These are phyloP conservation scores for Sminthurides aquaticus DNA, from an alignment of 2,888 invertebrate species.

Conservation along the genomic window DNA sequence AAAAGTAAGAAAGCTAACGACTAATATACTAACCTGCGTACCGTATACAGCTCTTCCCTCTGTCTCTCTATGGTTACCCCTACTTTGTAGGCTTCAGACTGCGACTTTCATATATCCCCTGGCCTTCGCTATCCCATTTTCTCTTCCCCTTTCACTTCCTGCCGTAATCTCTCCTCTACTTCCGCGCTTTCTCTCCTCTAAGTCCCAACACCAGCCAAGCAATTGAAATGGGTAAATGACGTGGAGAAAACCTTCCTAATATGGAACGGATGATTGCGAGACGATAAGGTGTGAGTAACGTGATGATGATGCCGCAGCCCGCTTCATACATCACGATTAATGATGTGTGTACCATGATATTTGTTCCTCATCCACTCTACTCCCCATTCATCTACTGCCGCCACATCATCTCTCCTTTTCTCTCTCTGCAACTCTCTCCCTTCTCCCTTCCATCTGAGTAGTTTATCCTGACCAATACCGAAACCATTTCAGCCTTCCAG, in stretches of 20 bases:
- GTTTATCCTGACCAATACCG: too few relatives aligned
- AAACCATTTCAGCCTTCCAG: too few relatives aligned
- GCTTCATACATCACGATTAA: constrained; percentile 1
- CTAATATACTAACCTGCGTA: too few relatives aligned
- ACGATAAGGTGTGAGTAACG: neutral
- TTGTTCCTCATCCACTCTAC: neutral
- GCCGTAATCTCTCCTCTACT: neutral
- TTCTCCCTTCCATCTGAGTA: neutral
- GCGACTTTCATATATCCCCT: too few relatives aligned
- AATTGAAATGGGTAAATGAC: constrained; percentile 1
- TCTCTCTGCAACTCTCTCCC: neutral
- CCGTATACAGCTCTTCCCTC: too few relatives aligned
- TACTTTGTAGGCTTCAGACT: too few relatives aligned
- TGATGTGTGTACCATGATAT: constrained; percentile 6
- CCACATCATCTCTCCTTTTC: neutral
- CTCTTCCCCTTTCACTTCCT: neutral
- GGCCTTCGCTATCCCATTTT: too few relatives aligned
- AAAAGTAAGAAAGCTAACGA: too few relatives aligned
- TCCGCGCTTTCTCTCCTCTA: neutral
- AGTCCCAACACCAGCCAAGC: neutral
- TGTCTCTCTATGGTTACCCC: too few relatives aligned
- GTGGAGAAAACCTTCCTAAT: neutral
- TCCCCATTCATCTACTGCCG: neutral
- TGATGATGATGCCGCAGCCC: neutral
- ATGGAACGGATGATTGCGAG: neutral